Evolutionary conservation across 2,113 vertebrate species (phyloP), one percentile per base, ranked within the genome.

Genomic region (Maccullochella peelii): DNA sequence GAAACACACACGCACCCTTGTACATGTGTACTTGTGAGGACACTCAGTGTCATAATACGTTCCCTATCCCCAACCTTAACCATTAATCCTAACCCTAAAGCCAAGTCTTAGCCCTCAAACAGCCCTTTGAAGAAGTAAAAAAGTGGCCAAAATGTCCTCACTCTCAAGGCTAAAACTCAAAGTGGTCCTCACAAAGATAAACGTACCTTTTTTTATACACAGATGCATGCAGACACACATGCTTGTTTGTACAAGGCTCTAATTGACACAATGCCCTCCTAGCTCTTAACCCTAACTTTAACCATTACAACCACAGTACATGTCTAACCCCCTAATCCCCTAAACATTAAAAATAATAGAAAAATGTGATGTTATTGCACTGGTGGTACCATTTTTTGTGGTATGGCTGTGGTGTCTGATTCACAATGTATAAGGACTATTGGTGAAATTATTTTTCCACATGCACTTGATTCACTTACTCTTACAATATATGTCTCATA

Each of bases 1-100:
- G 27, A 65, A 65, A 68, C 57, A 10, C 38, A 78, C 52, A 57
- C 9, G 25, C 61, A 67, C 59, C 44, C 33, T 42, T 61, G 44
- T 50, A 40, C 12, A n/a, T 76, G 10, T 54, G 33, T 5, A 18
- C 44, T 33, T 49, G 23, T 61, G 33, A 58, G 15, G 47, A 38
- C 3, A 3, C 18, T 38, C 12, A 69, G 25, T 54, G 15, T 71
- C 20, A 36, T 15, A 63, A 25, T 8, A 20, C 25, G 21, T 54
- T 33, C n/a, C 25, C 50, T 8, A 23, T 3, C 33, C 33, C 3
- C 33, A 33, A 33, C 33, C 33, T 33, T 33, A 33, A 33, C 33
- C 33, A 33, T 33, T 33, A 33, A 33, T 33, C 33, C 33, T 33
- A 38, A 38, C 38, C 38, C 38, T 38, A 38, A 68, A 38, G 62